These are phyloP conservation scores for Carpatolechia fugitivella DNA, from an alignment of 2,888 invertebrate genomes.

Conservation along the genomic window DNA sequence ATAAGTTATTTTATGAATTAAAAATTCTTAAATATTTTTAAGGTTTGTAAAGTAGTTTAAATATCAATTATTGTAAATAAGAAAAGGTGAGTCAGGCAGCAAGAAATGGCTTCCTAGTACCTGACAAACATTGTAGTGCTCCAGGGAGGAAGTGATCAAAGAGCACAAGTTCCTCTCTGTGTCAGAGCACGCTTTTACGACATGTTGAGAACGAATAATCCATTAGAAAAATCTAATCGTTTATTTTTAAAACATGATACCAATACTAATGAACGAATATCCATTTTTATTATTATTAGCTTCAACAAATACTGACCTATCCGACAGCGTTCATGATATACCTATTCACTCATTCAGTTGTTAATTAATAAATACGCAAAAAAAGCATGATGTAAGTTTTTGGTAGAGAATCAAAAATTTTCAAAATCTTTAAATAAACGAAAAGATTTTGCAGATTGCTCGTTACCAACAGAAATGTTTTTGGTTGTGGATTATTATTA, in stretches of 20 bases:
- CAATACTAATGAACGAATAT: no score
- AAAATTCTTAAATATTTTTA: no score
- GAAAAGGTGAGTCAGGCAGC: constrained; percentile 65
- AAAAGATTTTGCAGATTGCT: constrained; percentile 33
- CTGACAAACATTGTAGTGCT: constrained; percentile 65
- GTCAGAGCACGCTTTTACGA: constrained; percentile 48
- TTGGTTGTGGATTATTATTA: constrained; percentile 49
- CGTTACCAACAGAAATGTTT: constrained; percentile 55
- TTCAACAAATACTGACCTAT: no score
- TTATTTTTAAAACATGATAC: not conserved
- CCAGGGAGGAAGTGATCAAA: constrained; percentile 47
- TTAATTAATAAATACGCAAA: no score
- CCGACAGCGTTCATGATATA: no score
- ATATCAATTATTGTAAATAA: constrained; percentile 16
- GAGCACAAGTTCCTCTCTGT: constrained; percentile 42
- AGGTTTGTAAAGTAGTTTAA: no score
- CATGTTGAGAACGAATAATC: constrained; percentile 65
- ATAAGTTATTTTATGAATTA: no score
- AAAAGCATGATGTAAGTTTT: no score
- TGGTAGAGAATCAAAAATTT: no score
- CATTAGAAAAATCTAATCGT: not conserved
- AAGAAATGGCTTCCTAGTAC: constrained; percentile 74
- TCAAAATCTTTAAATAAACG: not conserved
- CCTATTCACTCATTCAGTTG: no score
- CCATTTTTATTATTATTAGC: no score